phyloP scores from a whole-genome alignment of 2,113 vertebrate species.

The Rhinichthys klamathensis region DNA sequence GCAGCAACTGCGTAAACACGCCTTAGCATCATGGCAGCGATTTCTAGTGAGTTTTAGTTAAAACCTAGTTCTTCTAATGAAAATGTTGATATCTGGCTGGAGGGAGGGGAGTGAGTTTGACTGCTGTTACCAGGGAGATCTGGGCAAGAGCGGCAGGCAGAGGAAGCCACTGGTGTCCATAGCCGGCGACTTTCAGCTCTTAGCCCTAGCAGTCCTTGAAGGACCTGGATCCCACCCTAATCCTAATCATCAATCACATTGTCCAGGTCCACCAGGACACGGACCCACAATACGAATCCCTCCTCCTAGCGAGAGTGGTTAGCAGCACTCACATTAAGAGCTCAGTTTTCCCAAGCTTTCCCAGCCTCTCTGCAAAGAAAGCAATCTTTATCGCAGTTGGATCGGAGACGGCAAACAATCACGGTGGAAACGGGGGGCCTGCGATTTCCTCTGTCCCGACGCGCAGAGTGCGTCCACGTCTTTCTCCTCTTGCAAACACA shows the following conservation, averaged over 20 bases:
- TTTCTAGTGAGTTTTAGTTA: background rate
- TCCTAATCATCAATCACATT: constrained; percentile 26
- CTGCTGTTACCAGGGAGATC: constrained; percentile 53
- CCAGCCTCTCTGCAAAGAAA: constrained; percentile 61
- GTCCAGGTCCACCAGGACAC: constrained; percentile 38
- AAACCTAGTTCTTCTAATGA: background rate
- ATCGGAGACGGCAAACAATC: constrained; percentile 69
- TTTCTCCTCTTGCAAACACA: constrained; percentile 39
- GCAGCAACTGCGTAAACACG: background rate
- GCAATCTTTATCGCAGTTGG: constrained; percentile 70
- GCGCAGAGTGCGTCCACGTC: constrained; percentile 59
- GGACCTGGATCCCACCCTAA: constrained; percentile 37
- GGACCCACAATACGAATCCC: constrained; percentile 36
- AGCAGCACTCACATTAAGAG: constrained; percentile 49
- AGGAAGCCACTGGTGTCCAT: constrained; percentile 15
- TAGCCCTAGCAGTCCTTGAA: constrained; percentile 36
- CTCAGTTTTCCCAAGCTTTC: constrained; percentile 51
- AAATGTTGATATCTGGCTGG: constrained; percentile 24
- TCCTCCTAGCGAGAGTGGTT: constrained; percentile 25
- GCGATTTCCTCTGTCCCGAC: constrained; percentile 68
- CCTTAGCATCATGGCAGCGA: background rate
- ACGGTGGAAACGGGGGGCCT: constrained; percentile 67
- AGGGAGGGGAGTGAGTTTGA: constrained; percentile 35
- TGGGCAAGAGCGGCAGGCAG: constrained; percentile 4
- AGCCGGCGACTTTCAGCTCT: constrained; percentile 5